A percentile compares a stretch with the other conserved stretches of the same genome.
Evolutionary conservation across 2,888 invertebrate species (phyloP).

Genomic region (Troides aeacus): DNA sequence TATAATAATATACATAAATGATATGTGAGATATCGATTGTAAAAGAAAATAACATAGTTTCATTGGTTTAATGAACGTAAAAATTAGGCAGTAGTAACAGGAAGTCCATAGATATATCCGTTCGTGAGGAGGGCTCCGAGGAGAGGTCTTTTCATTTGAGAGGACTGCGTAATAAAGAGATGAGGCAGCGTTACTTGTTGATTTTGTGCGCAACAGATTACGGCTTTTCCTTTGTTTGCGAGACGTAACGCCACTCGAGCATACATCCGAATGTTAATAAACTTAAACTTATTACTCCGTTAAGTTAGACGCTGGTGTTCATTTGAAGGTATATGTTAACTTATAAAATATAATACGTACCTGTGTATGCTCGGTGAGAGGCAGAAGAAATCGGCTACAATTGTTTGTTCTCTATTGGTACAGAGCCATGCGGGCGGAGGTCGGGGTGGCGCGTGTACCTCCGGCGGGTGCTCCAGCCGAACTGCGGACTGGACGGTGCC

Average conservation of each 20-base stretch:
- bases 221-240: conserved; percentile 45
- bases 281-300: no score
- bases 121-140: neutral
- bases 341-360: conserved; percentile 8
- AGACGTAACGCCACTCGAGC: neutral
- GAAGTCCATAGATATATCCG: no score
- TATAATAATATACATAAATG: no score
- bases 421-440: neutral
- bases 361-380: neutral
- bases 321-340: no score
- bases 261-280: neutral
- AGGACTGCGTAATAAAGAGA: conserved; percentile 25
- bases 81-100: no score
- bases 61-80: no score
- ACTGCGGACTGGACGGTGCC: conserved; percentile 47
- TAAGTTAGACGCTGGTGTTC: no score
- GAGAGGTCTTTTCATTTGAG: conserved; percentile 20
- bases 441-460: conserved; percentile 27
- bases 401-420: neutral
- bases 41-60: no score
- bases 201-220: conserved; percentile 60
- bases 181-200: conserved; percentile 54
- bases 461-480: conserved; percentile 33
- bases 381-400: conserved; percentile 1
- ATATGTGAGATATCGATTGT: no score